Evolutionary conservation across 2,888 invertebrate species (phyloP).

Genomic region (Catocala nupta): DNA sequence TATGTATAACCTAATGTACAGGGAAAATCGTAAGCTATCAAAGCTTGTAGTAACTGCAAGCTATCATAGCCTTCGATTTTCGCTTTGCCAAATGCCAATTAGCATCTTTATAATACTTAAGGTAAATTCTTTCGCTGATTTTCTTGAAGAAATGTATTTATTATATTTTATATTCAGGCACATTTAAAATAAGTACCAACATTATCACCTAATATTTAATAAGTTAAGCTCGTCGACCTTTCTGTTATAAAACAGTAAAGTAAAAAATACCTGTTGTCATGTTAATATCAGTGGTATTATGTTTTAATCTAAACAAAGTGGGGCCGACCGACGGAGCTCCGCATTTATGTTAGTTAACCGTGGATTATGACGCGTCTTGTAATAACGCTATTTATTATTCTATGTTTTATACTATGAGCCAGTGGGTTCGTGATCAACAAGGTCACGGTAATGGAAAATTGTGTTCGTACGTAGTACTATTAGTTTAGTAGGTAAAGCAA

Average conservation of each 20-base stretch:
- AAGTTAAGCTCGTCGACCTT: conserved; percentile 1
- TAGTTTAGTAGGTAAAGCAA: no score
- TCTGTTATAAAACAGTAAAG: conserved; percentile 21
- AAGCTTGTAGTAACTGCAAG: no score
- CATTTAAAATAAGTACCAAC: conserved; percentile 1
- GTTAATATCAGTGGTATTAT: conserved; percentile 71
- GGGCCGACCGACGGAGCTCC: conserved; percentile 57
- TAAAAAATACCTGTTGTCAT: conserved; percentile 48
- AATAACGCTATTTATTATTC: conserved; percentile 74
- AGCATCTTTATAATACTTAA: no score
- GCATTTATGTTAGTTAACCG: conserved; percentile 85
- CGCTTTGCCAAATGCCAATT: no score
- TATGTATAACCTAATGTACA: no score
- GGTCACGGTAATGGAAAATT: background rate
- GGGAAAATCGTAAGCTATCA: no score
- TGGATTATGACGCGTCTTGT: conserved; percentile 76
- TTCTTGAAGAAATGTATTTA: no score
- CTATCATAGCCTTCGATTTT: no score
- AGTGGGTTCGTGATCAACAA: background rate
- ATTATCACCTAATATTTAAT: conserved; percentile 6
- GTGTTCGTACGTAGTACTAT: background rate
- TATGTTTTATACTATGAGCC: background rate
- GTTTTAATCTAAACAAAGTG: conserved; percentile 85
- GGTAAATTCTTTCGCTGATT: no score
- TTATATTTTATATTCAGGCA: no score